Percentiles rank a stretch among this genome's conserved stretches.
These are phyloP conservation scores for Clarias macrocephalus DNA, from an alignment of 2,113 vertebrate genomes.

Conservation along the genomic window DNA sequence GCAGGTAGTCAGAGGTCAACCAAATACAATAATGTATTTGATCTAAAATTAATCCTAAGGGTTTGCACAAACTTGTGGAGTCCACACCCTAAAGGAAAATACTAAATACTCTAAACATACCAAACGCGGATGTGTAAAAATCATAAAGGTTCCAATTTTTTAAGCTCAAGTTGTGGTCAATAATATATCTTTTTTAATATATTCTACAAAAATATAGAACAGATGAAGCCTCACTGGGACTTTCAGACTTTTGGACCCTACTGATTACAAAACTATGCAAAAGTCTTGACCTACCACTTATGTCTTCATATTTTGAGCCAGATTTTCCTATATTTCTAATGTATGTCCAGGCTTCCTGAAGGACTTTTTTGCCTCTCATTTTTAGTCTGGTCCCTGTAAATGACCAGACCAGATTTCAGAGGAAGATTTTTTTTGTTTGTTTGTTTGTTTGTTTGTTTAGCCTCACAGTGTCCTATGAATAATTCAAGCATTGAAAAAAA, in stretches of 20 bases:
- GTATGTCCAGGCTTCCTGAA: too few species aligned
- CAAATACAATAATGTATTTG: not conserved
- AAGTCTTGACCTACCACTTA: too few species aligned
- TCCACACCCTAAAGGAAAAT: not conserved
- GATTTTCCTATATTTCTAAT: too few species aligned
- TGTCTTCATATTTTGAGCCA: too few species aligned
- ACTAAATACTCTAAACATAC: not conserved
- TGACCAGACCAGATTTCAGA: too few species aligned
- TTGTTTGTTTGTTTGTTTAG: too few species aligned
- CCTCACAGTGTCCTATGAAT: too few species aligned
- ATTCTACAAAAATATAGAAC: not conserved
- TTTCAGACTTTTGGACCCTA: not conserved
- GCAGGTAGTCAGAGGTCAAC: not conserved
- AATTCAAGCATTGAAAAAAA: too few species aligned
- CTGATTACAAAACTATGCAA: too few species aligned
- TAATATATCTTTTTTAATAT: not conserved
- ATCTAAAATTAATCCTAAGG: not conserved
- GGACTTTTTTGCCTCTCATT: too few species aligned
- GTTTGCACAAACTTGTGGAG: not conserved
- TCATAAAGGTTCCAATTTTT: not conserved
- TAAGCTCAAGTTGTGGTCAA: not conserved
- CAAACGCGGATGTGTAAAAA: not conserved
- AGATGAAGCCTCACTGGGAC: not conserved
- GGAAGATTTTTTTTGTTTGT: too few species aligned
- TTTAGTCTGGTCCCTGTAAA: too few species aligned